Percentiles rank a stretch among this genome's conserved stretches.
phyloP scores from a whole-genome alignment of 2,888 invertebrate genomes.

The Andrena marginata region DNA sequence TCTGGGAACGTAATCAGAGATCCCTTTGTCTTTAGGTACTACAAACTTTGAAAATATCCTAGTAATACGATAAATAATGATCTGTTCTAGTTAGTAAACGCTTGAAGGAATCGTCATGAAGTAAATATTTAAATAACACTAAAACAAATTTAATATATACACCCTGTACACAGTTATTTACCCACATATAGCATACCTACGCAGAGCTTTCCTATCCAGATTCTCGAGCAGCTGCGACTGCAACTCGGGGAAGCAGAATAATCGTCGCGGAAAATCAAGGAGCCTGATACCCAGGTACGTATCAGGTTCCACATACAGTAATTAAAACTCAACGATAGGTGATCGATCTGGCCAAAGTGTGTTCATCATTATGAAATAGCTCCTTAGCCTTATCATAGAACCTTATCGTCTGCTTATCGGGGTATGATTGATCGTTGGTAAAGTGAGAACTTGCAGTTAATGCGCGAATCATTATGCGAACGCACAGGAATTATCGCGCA shows the following conservation, averaged over 20 bases:
- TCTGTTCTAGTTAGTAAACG: too few relatives aligned
- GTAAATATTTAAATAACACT: too few relatives aligned
- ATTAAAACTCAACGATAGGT: constrained; percentile 63
- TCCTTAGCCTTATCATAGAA: constrained; percentile 28
- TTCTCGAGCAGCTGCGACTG: constrained; percentile 45
- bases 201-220: not conserved
- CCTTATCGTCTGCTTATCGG: constrained; percentile 51
- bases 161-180: too few relatives aligned
- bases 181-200: too few relatives aligned
- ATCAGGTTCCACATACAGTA: constrained; percentile 58
- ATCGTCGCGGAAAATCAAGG: constrained; percentile 62
- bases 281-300: constrained; percentile 40
- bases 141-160: too few relatives aligned
- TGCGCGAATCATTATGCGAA: constrained; percentile 49
- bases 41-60: too few relatives aligned
- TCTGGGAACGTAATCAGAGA: too few relatives aligned
- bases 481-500: constrained; percentile 38
- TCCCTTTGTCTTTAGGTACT: too few relatives aligned
- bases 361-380: constrained; percentile 55
- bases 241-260: constrained; percentile 33
- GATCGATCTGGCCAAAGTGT: constrained; percentile 41
- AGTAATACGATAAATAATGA: too few relatives aligned
- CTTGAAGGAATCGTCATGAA: too few relatives aligned
- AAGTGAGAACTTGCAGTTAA: constrained; percentile 54
- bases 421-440: constrained; percentile 54